Evolutionary conservation across 2,888 invertebrate species (phyloP), one percentile per base, ranked within the genome.

Genomic region (Cyclophora punctaria): DNA sequence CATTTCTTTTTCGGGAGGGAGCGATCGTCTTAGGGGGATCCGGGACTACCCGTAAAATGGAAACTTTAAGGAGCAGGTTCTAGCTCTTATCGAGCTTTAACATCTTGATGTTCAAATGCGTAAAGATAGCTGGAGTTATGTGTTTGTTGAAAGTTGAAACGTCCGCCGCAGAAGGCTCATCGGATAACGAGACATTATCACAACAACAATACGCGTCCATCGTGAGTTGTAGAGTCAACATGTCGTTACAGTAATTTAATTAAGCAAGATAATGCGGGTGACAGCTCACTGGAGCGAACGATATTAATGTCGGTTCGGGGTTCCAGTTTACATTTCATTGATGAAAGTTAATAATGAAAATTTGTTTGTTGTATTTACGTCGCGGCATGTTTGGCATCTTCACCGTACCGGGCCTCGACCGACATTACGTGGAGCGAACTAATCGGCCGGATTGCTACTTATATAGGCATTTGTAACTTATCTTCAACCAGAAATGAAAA

Each of bases 1-100:
- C 73, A 79, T 79, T 82, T 84, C 67, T 70, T 61, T 37, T 44
- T 44, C 34, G 44, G 44, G 45, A 50, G 7, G 45, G 48, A 47
- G 37, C 37, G 52, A 45, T 41, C 51, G 58, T 59, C 62, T 62
- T 63, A 60, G 50, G 53, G 59, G 37, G 37, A 37, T 37, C 37
- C 37, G 37, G 37, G 37, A 37, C 4, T 20, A 20, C 20, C 20
- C 20, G 20, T 37, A 37, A 37, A 37, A 37, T 5, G 37, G 5
- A 5, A 37, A 37, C 4, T 37, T 37, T 37, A 37, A 37, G 37
- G 37, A 5, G 54, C 58, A 55, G 47, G 43, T 48, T 34, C 48
- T 41, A 37, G 49, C 34, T 52, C 46, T 33, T 7, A 43, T 47
- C 35, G 35, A 44, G 35, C 34, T 53, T 52, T 56, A 57, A 20